These are phyloP conservation scores for Stegodyphus mimosarum DNA, from an alignment of 1,140 invertebrate species.

Conservation along the genomic window DNA sequence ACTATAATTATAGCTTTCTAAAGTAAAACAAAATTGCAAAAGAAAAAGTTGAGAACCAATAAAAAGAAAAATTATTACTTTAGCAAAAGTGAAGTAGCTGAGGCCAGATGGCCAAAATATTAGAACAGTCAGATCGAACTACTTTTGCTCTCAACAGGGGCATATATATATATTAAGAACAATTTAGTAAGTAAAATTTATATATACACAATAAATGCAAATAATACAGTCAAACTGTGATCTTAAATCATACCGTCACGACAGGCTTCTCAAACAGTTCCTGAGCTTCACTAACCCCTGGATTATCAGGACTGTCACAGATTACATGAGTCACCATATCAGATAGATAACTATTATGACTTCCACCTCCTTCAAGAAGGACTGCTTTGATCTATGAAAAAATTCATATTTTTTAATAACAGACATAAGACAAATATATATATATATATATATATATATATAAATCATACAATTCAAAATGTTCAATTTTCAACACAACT, in stretches of 20 bases:
- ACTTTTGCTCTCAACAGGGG: too few relatives aligned
- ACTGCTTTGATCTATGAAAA: slow-evolving; percentile 77
- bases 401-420: neutral
- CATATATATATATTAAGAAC: too few relatives aligned
- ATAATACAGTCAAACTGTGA: too few relatives aligned
- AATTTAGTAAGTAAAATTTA: too few relatives aligned
- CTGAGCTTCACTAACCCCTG: slow-evolving; percentile 83
- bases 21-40: too few relatives aligned
- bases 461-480: neutral
- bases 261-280: slow-evolving; percentile 92
- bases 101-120: too few relatives aligned
- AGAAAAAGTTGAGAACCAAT: too few relatives aligned
- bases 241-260: slow-evolving; percentile 74
- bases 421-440: neutral
- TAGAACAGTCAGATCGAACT: too few relatives aligned
- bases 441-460: neutral
- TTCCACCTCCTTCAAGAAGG: slow-evolving; percentile 84
- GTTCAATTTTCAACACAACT: neutral
- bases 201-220: too few relatives aligned
- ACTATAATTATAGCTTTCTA: too few relatives aligned
- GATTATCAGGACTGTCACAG: slow-evolving; percentile 82
- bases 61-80: too few relatives aligned
- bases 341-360: slow-evolving; percentile 83
- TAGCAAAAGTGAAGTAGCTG: too few relatives aligned
- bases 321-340: slow-evolving; percentile 91